phyloP scores from a whole-genome alignment of 2,797 vertebrate genomes.

The Apogon hyalosoma region DNA sequence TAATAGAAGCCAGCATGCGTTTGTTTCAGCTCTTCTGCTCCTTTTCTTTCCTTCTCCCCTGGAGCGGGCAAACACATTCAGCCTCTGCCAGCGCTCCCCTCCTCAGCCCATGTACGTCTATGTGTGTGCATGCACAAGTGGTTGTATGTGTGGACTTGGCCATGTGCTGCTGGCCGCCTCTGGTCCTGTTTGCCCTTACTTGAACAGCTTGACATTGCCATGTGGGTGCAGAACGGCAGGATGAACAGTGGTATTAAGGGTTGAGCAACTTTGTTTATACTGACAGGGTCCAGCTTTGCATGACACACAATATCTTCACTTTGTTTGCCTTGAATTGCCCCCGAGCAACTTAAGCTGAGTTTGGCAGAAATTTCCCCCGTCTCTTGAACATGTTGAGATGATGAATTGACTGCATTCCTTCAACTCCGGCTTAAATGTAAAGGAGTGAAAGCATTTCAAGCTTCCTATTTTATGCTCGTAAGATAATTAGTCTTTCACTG shows the following conservation, averaged over 20 bases:
- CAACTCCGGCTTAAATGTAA: constrained; percentile 34
- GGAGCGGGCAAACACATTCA: constrained; percentile 78
- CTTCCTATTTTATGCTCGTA: constrained; percentile 26
- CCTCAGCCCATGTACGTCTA: constrained; percentile 43
- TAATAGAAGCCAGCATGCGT: constrained; percentile 86
- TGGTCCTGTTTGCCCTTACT: constrained; percentile 64
- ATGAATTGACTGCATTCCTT: constrained; percentile 66
- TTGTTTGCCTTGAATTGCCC: constrained; percentile 35
- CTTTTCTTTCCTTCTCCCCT: constrained; percentile 74
- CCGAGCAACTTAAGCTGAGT: constrained; percentile 50
- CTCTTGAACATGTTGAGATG: constrained; percentile 53
- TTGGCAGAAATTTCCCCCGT: constrained; percentile 27
- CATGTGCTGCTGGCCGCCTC: constrained; percentile 68
- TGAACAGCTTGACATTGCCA: constrained; percentile 44
- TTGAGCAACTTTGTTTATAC: constrained; percentile 58
- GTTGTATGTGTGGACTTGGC: constrained; percentile 63
- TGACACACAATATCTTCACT: constrained; percentile 42
- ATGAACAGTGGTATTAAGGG: constrained; percentile 40
- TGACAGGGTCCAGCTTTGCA: constrained; percentile 45
- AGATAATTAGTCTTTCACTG: constrained; percentile 19
- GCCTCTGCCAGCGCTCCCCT: constrained; percentile 67
- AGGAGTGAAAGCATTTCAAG: constrained; percentile 30
- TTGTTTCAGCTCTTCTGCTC: constrained; percentile 82
- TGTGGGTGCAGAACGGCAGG: constrained; percentile 41
- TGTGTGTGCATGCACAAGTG: constrained; percentile 40